phyloP scores from a whole-genome alignment of 1,140 invertebrate species.

The Drosophila cardini region DNA sequence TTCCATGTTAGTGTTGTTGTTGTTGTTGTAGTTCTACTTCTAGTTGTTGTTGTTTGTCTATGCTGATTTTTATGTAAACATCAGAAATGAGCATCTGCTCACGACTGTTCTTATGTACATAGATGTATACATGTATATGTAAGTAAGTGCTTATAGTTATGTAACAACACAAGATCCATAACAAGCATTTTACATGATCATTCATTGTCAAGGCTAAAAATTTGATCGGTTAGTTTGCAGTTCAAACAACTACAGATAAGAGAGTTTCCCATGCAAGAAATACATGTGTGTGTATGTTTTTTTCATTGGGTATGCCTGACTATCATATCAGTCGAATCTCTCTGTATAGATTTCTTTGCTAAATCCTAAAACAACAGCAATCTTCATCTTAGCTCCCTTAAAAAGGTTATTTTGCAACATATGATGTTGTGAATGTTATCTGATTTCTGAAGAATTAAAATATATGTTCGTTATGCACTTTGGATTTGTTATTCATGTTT shows the following conservation, averaged over 20 bases:
- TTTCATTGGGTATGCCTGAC: slow-evolving; percentile 10
- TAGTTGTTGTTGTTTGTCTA: slow-evolving; percentile 55
- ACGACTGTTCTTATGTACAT: slow-evolving; percentile 18
- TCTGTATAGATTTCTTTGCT: background rate
- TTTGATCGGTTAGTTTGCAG: slow-evolving; percentile 29
- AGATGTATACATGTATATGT: background rate
- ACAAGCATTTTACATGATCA: slow-evolving; percentile 16
- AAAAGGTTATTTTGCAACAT: background rate
- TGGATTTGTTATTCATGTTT: too few relatives aligned
- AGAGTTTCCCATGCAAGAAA: background rate
- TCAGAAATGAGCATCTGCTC: slow-evolving; percentile 36
- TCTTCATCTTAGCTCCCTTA: background rate
- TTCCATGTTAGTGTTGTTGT: slow-evolving; percentile 37
- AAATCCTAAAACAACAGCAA: background rate
- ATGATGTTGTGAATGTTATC: background rate
- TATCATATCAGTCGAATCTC: slow-evolving; percentile 23
- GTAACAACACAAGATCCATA: slow-evolving; percentile 6
- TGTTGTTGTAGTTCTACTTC: background rate
- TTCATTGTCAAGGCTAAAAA: slow-evolving; percentile 42
- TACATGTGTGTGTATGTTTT: slow-evolving; percentile 10
- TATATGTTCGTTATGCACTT: too few relatives aligned
- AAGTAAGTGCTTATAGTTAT: slow-evolving; percentile 15
- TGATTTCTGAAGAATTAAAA: background rate
- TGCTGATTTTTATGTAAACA: slow-evolving; percentile 76
- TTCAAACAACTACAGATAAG: slow-evolving; percentile 26